Base-by-base conservation (phyloP, 2,797 vertebrate genomes). In the Eulemur rubriventer region DNA sequence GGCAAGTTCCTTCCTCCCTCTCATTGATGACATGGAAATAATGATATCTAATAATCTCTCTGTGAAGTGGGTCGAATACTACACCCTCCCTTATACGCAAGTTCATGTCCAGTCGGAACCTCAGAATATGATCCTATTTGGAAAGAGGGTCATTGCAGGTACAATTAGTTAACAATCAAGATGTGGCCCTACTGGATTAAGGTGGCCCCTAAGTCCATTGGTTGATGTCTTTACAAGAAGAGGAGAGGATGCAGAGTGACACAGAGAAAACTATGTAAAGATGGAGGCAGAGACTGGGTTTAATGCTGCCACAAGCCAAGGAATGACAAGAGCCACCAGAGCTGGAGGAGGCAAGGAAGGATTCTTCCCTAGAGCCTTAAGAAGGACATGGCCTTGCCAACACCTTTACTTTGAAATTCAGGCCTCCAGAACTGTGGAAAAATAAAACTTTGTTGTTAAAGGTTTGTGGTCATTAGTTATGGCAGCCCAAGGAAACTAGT, bases 251-350 rank as follows among this genome's bases (percentile, higher is more conserved):
- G 43, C n/a, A 46, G n/a, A 46, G 46, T 33, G 17, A 4, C 4
- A 43, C 6, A 26, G 33, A 70, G 76, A 88, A 63, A 18, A 26
- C 35, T 2, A 2, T 0, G 16, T 35, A 30, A 82, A 82, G 67
- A 38, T 6, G 28, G 55, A 65, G 13, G 8, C 35, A 26, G 89
- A 75, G 57, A 30, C 4, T 26, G 52, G 57, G n/a, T 3, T 48
- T n/a, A 35, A 35, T 0, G 0, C 9, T 18, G 0, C 35, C 35
- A 8, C 0, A 2, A 84, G 35, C 35, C n/a, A 43, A 61, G 28
- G 38, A 33, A 41, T 0, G 1, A 16, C 24, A 46, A 33, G 28
- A 55, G 26, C 33, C 12, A 30, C 18, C 10, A 33, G 57, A 67
- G 73, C 30, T 24, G 6, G 13, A 38, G 48, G 38, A 35, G 20